Conservation (phyloP, 92 coral and sea anemone genomes). For the Isaurus tuberculatus region DNA sequence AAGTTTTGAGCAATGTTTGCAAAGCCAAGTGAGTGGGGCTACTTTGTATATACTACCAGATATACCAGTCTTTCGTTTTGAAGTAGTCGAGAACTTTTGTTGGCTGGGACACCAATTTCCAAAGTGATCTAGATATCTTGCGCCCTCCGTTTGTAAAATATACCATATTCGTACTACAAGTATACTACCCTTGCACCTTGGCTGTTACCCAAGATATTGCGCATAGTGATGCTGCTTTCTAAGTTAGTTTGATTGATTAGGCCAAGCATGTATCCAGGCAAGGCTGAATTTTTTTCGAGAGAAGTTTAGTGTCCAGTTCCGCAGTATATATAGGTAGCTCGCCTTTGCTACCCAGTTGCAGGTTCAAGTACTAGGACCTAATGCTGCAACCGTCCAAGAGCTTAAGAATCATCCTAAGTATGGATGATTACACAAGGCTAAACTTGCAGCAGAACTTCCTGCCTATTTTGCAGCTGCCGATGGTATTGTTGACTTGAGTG, state of each 20-base stretch:
- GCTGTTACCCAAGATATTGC: not conserved
- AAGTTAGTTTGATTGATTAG: not conserved
- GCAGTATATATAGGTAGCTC: not conserved
- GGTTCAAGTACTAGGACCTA: not conserved
- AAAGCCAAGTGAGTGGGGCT: too few species aligned
- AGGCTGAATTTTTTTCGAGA: not conserved
- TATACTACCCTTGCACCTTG: constrained; percentile 12
- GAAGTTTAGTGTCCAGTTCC: not conserved
- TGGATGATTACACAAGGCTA: not conserved
- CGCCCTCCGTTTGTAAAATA: too few species aligned
- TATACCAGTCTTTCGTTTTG: too few species aligned
- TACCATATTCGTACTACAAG: too few species aligned
- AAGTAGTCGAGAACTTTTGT: too few species aligned
- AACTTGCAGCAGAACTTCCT: not conserved
- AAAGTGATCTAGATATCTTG: too few species aligned
- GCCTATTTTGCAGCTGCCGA: constrained; percentile 17
- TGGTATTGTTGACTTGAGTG: not conserved
- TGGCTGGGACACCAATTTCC: too few species aligned
- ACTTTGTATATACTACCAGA: too few species aligned
- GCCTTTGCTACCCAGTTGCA: constrained; percentile 12
- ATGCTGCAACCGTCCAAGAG: not conserved
- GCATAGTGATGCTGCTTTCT: not conserved
- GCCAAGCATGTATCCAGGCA: not conserved
- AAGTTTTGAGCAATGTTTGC: too few species aligned
- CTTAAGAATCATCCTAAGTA: not conserved